Base-by-base conservation (phyloP, 2,888 invertebrate genomes). In the Parapristionchus giblindavisi region DNA sequence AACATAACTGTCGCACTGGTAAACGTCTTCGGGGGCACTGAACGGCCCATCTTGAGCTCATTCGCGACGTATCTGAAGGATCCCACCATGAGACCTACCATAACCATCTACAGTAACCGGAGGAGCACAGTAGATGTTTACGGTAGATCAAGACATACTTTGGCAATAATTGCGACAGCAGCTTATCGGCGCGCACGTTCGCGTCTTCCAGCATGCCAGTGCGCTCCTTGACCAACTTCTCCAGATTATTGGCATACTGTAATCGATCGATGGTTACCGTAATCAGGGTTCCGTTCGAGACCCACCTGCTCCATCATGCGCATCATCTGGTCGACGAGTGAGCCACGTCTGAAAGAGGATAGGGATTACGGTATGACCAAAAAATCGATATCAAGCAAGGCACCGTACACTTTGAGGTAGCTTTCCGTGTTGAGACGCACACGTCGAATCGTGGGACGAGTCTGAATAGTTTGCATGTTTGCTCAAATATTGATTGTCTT, bases 161-260 rank as follows among this genome's bases (percentile, higher is more conserved):
- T 1, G 87, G 87, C 3, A 87, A 76, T 8, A 87, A 79, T 76
- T 87, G 87, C 11, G 80, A 80, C 32, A 87, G 80, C 14, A 87
- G 79, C 71, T 84, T 82, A 68, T 87, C 87, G 1, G 87, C 87
- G 3, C 87, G 78, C 38, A 82, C 75, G 73, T 87, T 87, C 3
- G 87, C 87, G 27, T 87, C 87, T 75, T 87, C 87, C 58, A 87
- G 73, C 86, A 87, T 85, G 71, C 86, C 87, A n/a, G 87, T 87
- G 63, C 87, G 78, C 71, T 87, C 87, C 17, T 85, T 80, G 1
- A 87, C 87, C 34, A 83, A 72, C 75, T 87, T 87, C 75, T 87
- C 87, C 52, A 86, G 77, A 76, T 87, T 87, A 61, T 87, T 87
- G 1, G 87, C 87, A 70, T 87, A 87, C 76, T 87, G 86, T 66